A percentile compares a stretch with the other conserved stretches of the same genome.
These are phyloP conservation scores for Venustoraphidia nigricollis DNA, from an alignment of 2,888 invertebrate genomes.

Conservation along the genomic window DNA sequence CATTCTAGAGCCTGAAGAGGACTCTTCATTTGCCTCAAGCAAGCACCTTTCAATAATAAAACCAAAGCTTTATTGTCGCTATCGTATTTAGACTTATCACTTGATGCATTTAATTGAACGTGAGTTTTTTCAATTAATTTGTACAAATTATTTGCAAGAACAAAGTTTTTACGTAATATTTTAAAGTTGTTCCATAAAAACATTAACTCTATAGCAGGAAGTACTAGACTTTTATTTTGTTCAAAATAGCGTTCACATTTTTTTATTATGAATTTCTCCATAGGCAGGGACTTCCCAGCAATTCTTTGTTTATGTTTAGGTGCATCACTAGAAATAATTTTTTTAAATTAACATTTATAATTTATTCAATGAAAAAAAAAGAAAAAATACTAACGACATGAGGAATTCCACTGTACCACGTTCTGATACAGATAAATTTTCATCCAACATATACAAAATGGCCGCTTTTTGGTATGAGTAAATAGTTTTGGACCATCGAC, in stretches of 20 bases:
- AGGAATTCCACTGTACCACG: slow-evolving; percentile 41
- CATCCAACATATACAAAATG: slow-evolving; percentile 58
- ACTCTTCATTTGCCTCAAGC: slow-evolving; percentile 62
- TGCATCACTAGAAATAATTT: slow-evolving; percentile 42
- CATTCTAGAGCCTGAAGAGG: slow-evolving; percentile 64
- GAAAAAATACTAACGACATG: slow-evolving; percentile 39
- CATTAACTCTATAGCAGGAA: slow-evolving; percentile 78
- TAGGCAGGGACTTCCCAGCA: slow-evolving; percentile 90
- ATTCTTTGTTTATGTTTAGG: slow-evolving; percentile 75
- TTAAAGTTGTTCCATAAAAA: slow-evolving; percentile 89
- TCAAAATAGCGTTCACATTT: slow-evolving; percentile 64
- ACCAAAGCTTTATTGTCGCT: slow-evolving; percentile 62
- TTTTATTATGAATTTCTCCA: slow-evolving; percentile 91
- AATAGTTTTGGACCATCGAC: slow-evolving; percentile 84
- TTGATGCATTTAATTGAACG: slow-evolving; percentile 18
- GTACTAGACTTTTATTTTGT: slow-evolving; percentile 54
- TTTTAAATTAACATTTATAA: neutral
- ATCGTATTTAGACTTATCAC: slow-evolving; percentile 33
- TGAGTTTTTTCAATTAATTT: slow-evolving; percentile 43
- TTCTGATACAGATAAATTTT: slow-evolving; percentile 33
- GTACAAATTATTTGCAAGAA: slow-evolving; percentile 42
- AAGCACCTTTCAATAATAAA: slow-evolving; percentile 66
- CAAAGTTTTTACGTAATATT: slow-evolving; percentile 55
- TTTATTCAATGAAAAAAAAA: neutral
- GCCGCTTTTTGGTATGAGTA: slow-evolving; percentile 84